Evolutionary conservation across 2,797 vertebrate species (phyloP).

Genomic region (Fistularia tabacaria): DNA sequence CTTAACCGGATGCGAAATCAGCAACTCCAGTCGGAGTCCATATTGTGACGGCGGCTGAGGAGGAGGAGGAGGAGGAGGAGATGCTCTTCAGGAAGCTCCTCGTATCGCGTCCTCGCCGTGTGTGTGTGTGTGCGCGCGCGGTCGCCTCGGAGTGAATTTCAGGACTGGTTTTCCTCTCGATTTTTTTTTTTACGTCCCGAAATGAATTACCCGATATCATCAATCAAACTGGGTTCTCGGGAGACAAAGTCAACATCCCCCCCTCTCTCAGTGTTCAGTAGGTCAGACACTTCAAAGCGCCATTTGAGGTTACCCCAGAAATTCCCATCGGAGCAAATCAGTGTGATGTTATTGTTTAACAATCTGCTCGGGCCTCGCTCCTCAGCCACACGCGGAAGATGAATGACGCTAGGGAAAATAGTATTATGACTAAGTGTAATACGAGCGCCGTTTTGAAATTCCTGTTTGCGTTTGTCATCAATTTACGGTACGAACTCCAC

Average conservation of each 20-base stretch:
- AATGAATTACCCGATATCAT: too few species aligned
- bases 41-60: too few species aligned
- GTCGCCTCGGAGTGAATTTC: too few species aligned
- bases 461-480: constrained; percentile 32
- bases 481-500: constrained; percentile 19
- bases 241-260: constrained; percentile 17
- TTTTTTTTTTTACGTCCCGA: too few species aligned
- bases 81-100: too few species aligned
- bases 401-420: constrained; percentile 36
- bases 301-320: constrained; percentile 38
- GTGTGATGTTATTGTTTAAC: constrained; percentile 45
- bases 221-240: neutral
- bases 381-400: constrained; percentile 23
- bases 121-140: too few species aligned
- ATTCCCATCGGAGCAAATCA: constrained; percentile 44
- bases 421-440: constrained; percentile 19
- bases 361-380: constrained; percentile 31
- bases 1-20: too few species aligned
- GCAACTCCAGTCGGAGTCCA: too few species aligned
- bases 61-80: too few species aligned
- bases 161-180: too few species aligned
- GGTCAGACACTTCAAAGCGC: constrained; percentile 17
- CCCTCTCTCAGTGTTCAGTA: constrained; percentile 14
- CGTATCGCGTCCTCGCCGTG: too few species aligned
- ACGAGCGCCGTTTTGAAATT: constrained; percentile 30